Conservation (phyloP, 2,113 vertebrate species). For the Lonchura striata region DNA sequence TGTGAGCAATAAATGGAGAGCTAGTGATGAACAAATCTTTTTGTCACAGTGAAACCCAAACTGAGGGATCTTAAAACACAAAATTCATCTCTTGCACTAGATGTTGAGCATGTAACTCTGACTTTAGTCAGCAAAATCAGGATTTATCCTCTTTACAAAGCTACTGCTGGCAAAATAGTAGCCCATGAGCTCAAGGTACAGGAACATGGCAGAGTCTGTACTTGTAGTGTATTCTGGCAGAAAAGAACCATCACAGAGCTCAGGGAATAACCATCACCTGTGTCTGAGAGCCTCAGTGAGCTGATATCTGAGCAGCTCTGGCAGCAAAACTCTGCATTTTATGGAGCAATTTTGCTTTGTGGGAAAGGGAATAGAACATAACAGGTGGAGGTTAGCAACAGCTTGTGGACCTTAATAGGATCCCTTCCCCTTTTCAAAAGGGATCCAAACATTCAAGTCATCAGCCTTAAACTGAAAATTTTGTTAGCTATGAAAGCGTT, state of each 20-base stretch:
- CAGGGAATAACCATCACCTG: neutral
- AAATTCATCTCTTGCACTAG: neutral
- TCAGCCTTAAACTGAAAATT: neutral
- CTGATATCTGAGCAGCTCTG: neutral
- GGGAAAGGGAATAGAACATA: neutral
- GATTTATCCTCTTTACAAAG: neutral
- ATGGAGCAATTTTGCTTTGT: neutral
- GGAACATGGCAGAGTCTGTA: rapidly evolving
- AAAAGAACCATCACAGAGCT: neutral
- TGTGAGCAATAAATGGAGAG: neutral
- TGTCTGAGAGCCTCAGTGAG: rapidly evolving
- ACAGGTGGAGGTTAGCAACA: neutral
- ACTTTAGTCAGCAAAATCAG: neutral
- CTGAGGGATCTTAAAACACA: neutral
- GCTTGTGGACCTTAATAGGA: neutral
- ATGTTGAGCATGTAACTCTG: neutral
- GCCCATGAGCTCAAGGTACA: rapidly evolving
- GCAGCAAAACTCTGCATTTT: neutral
- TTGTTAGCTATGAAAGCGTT: neutral
- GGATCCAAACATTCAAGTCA: neutral
- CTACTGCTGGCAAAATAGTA: neutral
- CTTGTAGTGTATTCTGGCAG: too few relatives aligned
- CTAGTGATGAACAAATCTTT: neutral
- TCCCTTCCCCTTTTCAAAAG: neutral
- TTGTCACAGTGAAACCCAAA: neutral